Percentiles rank a stretch among this genome's conserved stretches.
phyloP scores from a whole-genome alignment of 2,113 vertebrate species.

The Alethe castanea region DNA sequence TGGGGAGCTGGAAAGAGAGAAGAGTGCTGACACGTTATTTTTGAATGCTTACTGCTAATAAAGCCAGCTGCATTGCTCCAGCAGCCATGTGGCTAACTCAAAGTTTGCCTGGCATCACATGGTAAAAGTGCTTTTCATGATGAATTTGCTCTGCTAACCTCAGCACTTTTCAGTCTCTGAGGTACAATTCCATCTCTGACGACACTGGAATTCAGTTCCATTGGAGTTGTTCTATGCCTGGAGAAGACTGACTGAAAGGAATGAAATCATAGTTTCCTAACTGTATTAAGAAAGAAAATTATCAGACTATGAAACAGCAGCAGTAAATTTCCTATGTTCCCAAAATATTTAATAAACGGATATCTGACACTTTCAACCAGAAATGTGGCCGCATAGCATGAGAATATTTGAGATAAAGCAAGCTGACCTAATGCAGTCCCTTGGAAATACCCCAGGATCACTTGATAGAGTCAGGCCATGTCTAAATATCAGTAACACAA shows the following conservation, averaged over 20 bases:
- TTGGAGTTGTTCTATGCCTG: not conserved
- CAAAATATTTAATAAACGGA: not conserved
- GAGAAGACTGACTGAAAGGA: not conserved
- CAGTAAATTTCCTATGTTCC: not conserved
- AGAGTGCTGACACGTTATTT: not conserved
- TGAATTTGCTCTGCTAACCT: constrained; percentile 18
- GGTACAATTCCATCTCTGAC: not conserved
- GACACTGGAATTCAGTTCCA: not conserved
- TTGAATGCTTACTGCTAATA: not conserved
- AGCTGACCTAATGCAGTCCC: not conserved
- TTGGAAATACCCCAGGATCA: not conserved
- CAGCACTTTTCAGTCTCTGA: constrained; percentile 22
- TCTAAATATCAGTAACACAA: not conserved
- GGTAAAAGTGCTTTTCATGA: not conserved
- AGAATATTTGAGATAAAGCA: not conserved
- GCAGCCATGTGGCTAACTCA: not conserved
- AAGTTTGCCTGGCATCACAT: not conserved
- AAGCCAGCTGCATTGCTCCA: not conserved
- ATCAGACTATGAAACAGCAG: not conserved
- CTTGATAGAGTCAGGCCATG: not conserved
- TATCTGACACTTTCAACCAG: not conserved
- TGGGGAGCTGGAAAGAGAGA: not conserved
- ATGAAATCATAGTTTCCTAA: not conserved
- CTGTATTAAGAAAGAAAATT: not conserved
- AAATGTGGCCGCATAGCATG: not conserved